phyloP scores from a whole-genome alignment of 1,140 invertebrate species.

The Liolophura sinensis region DNA sequence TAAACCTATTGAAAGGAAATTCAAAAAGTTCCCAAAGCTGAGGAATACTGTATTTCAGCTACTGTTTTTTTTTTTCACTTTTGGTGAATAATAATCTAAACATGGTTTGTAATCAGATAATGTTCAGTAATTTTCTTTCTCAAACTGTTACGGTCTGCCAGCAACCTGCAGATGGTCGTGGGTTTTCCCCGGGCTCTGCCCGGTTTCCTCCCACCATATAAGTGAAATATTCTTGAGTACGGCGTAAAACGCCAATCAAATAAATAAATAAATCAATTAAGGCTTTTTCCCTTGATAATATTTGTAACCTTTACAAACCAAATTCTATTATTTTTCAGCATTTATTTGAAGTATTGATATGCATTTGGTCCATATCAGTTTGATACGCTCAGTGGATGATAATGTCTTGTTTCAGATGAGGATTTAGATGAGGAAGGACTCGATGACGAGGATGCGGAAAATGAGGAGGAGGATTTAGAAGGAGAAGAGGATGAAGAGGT shows the following conservation, averaged over 20 bases:
- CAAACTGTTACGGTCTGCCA: no score
- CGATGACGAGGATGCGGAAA: constrained; percentile 46
- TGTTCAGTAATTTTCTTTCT: no score
- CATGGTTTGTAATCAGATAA: background rate
- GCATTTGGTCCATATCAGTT: background rate
- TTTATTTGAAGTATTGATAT: background rate
- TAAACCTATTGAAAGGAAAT: no score
- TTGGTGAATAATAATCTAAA: constrained; percentile 6
- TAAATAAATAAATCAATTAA: no score
- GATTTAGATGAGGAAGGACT: constrained; percentile 46
- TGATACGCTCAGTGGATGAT: background rate
- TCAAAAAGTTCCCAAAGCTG: no score
- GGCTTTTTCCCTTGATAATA: background rate
- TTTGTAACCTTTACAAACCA: background rate
- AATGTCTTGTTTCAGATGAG: constrained; percentile 25
- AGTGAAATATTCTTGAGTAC: no score
- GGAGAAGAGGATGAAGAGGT: constrained; percentile 36
- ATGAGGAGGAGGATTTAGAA: constrained; percentile 43
- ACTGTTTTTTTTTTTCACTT: background rate
- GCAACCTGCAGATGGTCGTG: no score
- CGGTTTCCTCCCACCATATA: no score
- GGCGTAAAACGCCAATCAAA: no score
- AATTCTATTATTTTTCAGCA: background rate
- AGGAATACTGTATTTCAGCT: no score
- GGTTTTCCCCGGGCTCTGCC: no score